Conservation (phyloP, 2,113 vertebrate species). For the Nycticryphes semicollaris region DNA sequence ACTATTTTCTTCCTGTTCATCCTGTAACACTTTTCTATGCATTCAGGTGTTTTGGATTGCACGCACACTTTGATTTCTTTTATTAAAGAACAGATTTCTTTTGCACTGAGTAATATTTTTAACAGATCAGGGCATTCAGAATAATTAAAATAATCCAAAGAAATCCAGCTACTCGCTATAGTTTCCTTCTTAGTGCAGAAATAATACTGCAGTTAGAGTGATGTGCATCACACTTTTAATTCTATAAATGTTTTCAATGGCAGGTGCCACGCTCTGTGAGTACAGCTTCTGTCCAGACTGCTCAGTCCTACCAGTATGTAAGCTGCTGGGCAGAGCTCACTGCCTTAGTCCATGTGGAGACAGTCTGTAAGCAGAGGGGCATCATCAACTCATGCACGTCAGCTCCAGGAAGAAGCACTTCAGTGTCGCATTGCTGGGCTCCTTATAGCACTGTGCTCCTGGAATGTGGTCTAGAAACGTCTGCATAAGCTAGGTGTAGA, state of each 20-base stretch:
- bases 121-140: not conserved
- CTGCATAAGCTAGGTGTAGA: not conserved
- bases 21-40: not conserved
- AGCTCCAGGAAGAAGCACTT: not conserved
- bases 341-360: not conserved
- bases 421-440: not conserved
- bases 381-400: not conserved
- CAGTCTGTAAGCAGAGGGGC: not conserved
- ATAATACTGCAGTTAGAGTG: not conserved
- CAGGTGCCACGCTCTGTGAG: not conserved
- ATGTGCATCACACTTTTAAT: not conserved
- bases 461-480: not conserved
- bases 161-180: not conserved
- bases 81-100: not conserved
- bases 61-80: not conserved
- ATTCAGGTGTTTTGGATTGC: not conserved
- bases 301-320: not conserved
- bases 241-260: not conserved
- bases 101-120: not conserved
- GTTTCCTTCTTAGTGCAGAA: not conserved
- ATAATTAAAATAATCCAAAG: not conserved
- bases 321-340: not conserved
- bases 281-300: rapidly evolving
- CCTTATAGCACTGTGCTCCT: not conserved
- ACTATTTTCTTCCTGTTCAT: not conserved